phyloP scores from a whole-genome alignment of 2,797 vertebrate genomes.

The Apogon talboti region DNA sequence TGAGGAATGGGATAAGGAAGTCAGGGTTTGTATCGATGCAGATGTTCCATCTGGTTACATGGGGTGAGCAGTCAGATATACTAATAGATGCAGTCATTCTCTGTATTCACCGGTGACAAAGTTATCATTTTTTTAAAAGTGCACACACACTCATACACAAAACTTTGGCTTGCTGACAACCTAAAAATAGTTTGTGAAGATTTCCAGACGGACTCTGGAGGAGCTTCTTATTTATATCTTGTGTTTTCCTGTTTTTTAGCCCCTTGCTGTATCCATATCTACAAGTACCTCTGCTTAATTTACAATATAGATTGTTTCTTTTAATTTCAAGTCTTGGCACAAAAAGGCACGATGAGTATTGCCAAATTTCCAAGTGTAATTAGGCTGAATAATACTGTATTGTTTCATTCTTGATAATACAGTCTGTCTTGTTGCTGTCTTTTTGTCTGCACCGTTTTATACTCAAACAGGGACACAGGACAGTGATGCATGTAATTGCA shows the following conservation, averaged over 20 bases:
- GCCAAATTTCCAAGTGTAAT: constrained; percentile 44
- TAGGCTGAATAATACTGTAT: constrained; percentile 39
- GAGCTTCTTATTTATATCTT: background rate
- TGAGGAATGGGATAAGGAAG: constrained; percentile 28
- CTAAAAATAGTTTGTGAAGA: constrained; percentile 25
- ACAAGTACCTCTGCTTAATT: background rate
- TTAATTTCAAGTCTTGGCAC: constrained; percentile 12
- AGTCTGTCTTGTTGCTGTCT: constrained; percentile 11
- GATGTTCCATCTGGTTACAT: constrained; percentile 32
- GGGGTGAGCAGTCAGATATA: constrained; percentile 9
- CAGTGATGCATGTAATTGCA: constrained; percentile 44
- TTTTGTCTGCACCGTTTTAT: constrained; percentile 16
- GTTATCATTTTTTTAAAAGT: background rate
- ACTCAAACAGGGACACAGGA: constrained; percentile 16
- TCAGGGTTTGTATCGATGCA: constrained; percentile 22
- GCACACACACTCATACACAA: background rate
- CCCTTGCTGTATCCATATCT: background rate
- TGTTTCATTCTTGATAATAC: constrained; percentile 38
- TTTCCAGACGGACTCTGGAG: constrained; percentile 1
- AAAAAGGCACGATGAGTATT: constrained; percentile 23
- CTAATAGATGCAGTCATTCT: constrained; percentile 27
- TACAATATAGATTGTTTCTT: background rate
- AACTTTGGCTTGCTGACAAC: background rate
- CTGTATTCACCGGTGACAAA: constrained; percentile 11
- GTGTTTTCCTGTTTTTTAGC: background rate